A percentile compares a stretch with the other conserved stretches of the same genome.
phyloP scores from a whole-genome alignment of 2,113 vertebrate species.

The Dolichallabes microphthalmus region DNA sequence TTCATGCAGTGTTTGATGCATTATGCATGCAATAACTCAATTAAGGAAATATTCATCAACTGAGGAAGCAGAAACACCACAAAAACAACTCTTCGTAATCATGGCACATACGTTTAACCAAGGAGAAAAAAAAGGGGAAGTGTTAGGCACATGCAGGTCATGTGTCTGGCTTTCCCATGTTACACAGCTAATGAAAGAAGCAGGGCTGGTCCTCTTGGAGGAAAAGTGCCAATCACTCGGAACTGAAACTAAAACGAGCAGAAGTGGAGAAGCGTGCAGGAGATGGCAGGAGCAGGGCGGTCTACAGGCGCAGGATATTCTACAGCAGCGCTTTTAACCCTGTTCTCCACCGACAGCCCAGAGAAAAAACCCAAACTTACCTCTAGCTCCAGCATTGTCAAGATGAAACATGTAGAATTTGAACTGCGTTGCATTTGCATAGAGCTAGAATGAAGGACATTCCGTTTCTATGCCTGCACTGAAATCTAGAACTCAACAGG shows the following conservation, averaged over 20 bases:
- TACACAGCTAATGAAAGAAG: constrained; percentile 30
- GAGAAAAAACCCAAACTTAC: constrained; percentile 34
- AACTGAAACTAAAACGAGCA: constrained; percentile 29
- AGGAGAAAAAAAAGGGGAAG: not conserved
- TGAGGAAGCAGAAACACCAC: not conserved
- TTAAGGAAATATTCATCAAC: constrained; percentile 12
- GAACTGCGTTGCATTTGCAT: not conserved
- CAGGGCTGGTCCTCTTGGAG: not conserved
- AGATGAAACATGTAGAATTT: not conserved
- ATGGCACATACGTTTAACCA: constrained; percentile 5
- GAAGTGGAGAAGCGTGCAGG: constrained; percentile 27
- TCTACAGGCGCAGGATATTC: not conserved
- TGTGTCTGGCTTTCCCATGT: constrained; percentile 25
- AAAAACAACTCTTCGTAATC: constrained; percentile 2
- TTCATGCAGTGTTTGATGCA: constrained; percentile 46
- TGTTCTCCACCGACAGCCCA: constrained; percentile 41
- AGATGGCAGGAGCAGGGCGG: constrained; percentile 17
- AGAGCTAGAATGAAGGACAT: constrained; percentile 13
- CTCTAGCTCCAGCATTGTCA: constrained; percentile 21
- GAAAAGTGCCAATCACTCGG: constrained; percentile 8
- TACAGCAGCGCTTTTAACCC: constrained; percentile 26
- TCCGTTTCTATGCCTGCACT: constrained; percentile 23
- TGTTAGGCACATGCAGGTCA: constrained; percentile 47
- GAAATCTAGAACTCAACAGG: constrained; percentile 7
- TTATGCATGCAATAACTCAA: constrained; percentile 44